These are phyloP conservation scores for Aspidiotus destructor DNA, from an alignment of 2,888 invertebrate species.

Conservation along the genomic window DNA sequence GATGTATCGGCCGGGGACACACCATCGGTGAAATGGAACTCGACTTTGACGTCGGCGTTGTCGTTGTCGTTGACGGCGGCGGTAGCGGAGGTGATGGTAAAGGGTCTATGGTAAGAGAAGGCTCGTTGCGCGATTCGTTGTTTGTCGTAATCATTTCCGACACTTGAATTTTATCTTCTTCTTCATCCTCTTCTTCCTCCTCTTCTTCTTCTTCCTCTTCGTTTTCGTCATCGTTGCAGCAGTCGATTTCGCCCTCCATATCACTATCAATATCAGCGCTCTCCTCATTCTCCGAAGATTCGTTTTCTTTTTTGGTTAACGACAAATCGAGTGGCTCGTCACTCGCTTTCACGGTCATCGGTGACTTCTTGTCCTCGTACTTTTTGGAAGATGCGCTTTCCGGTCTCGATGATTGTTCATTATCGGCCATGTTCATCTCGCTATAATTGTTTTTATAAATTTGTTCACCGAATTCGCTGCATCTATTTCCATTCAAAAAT, in stretches of 20 bases:
- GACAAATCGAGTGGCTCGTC: constrained; percentile 28
- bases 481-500: too few species aligned
- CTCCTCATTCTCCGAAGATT: constrained; percentile 25
- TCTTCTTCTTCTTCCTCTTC: neutral
- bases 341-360: neutral
- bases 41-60: neutral
- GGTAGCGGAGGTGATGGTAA: neutral
- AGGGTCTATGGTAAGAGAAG: neutral
- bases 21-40: constrained; percentile 46
- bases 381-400: too few species aligned
- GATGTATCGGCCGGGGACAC: constrained; percentile 75
- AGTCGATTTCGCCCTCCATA: constrained; percentile 8
- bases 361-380: neutral
- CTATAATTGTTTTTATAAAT: too few species aligned
- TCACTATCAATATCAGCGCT: constrained; percentile 31
- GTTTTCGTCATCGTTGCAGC: neutral
- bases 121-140: neutral
- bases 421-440: too few species aligned
- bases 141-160: neutral
- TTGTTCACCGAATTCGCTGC: too few species aligned
- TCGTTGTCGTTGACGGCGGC: neutral
- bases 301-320: constrained; percentile 37
- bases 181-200: neutral
- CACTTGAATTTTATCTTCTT: neutral
- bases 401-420: too few species aligned